These are phyloP conservation scores for Diabrotica virgifera DNA, from an alignment of 1,140 invertebrate genomes.

Conservation along the genomic window DNA sequence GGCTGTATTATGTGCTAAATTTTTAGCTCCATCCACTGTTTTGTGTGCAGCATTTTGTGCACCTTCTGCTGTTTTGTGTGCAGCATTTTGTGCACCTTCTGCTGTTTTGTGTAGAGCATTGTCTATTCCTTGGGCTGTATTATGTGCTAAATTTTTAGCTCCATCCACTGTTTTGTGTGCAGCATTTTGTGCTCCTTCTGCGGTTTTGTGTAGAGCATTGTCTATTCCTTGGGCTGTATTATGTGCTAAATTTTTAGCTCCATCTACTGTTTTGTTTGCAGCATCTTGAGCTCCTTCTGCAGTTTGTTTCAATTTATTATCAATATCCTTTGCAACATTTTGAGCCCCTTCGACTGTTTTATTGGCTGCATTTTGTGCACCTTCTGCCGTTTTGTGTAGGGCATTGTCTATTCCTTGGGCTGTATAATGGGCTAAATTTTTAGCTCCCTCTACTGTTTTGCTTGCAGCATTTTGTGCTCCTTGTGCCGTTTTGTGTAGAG, in stretches of 20 bases:
- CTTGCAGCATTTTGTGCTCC: conserved; percentile 8
- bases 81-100: conserved; percentile 10
- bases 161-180: conserved; percentile 23
- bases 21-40: conserved; percentile 15
- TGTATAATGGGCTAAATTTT: conserved; percentile 1
- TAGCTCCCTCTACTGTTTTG: background rate
- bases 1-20: conserved; percentile 4
- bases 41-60: conserved; percentile 23
- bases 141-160: conserved; percentile 3
- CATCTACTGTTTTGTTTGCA: background rate
- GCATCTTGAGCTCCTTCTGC: conserved; percentile 16
- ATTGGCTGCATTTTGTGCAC: conserved; percentile 14
- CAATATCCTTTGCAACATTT: conserved; percentile 9
- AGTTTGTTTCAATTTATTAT: conserved; percentile 23
- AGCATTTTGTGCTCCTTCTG: conserved; percentile 18
- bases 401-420: conserved; percentile 9
- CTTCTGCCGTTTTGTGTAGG: conserved; percentile 14
- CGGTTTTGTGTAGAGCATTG: conserved; percentile 5
- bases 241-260: conserved; percentile 9
- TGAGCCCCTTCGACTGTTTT: background rate
- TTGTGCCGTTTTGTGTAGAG: too few relatives aligned
- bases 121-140: conserved; percentile 12
- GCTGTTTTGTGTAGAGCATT: conserved; percentile 24
- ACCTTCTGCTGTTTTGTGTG: conserved; percentile 15
- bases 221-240: conserved; percentile 9